phyloP scores from a whole-genome alignment of 2,888 invertebrate genomes.

The Cyclophora punctaria region DNA sequence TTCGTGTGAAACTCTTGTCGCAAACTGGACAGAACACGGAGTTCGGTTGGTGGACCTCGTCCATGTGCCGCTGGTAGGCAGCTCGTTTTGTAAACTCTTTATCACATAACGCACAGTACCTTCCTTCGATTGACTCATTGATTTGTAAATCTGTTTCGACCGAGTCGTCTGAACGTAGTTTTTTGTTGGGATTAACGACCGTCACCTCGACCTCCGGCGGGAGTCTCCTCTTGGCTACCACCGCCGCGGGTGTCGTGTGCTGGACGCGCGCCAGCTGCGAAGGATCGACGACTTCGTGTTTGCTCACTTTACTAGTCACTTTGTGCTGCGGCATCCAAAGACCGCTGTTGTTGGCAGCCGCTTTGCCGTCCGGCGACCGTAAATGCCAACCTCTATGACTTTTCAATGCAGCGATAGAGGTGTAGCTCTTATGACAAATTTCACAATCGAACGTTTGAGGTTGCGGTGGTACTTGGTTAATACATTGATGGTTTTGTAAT shows the following conservation, averaged over 20 bases:
- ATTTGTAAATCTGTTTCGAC: conserved; percentile 61
- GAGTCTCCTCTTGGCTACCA: conserved; percentile 51
- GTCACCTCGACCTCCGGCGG: conserved; percentile 72
- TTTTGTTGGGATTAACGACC: conserved; percentile 68
- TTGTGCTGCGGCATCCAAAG: conserved; percentile 74
- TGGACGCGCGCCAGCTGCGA: conserved; percentile 42
- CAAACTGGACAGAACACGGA: conserved; percentile 77
- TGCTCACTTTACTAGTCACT: conserved; percentile 68
- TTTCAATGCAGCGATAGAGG: conserved; percentile 78
- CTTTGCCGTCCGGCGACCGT: conserved; percentile 73
- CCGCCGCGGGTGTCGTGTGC: conserved; percentile 36
- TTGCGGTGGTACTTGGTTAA: conserved; percentile 48
- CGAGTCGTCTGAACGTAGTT: conserved; percentile 61
- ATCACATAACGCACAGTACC: conserved; percentile 76
- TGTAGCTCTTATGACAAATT: conserved; percentile 79
- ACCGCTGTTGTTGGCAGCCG: conserved; percentile 67
- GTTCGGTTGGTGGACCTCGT: conserved; percentile 71
- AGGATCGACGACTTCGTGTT: conserved; percentile 62
- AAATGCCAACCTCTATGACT: conserved; percentile 81
- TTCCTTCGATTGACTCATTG: conserved; percentile 59
- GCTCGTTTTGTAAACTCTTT: conserved; percentile 77
- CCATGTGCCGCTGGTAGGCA: conserved; percentile 76
- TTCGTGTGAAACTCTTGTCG: conserved; percentile 76
- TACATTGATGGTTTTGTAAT: conserved; percentile 72
- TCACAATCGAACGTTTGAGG: conserved; percentile 75